These are phyloP conservation scores for Heliothis virescens DNA, from an alignment of 1,140 invertebrate species.

Conservation along the genomic window DNA sequence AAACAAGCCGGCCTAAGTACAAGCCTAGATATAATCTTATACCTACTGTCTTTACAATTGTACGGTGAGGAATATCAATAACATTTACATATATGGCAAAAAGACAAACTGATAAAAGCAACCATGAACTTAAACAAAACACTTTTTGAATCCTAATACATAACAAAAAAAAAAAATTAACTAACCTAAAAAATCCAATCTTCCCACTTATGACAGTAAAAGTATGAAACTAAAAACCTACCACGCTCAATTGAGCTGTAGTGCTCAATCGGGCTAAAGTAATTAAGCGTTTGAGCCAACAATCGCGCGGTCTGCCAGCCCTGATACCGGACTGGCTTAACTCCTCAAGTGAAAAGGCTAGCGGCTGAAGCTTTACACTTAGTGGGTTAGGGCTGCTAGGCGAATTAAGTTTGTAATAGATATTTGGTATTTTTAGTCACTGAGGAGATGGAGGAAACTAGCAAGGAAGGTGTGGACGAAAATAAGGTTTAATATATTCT, in stretches of 20 bases:
- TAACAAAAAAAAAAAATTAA: not conserved
- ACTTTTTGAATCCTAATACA: not conserved
- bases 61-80: too few species aligned
- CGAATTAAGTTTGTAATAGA: not conserved
- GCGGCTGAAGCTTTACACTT: conserved; percentile 41
- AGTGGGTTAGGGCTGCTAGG: conserved; percentile 13
- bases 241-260: conserved; percentile 47
- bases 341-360: conserved; percentile 55
- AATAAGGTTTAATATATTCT: too few species aligned
- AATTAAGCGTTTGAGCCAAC: conserved; percentile 69
- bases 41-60: too few species aligned
- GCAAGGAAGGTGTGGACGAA: too few species aligned
- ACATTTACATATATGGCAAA: too few species aligned
- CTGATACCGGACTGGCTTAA: conserved; percentile 63
- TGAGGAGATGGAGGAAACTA: too few species aligned
- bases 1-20: too few species aligned
- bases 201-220: conserved; percentile 1
- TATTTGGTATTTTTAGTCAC: not conserved
- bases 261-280: conserved; percentile 54
- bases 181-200: not conserved
- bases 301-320: conserved; percentile 58
- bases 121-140: not conserved
- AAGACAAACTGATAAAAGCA: too few species aligned
- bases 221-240: conserved; percentile 31
- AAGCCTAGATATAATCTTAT: too few species aligned